Evolutionary conservation across 2,888 invertebrate species (phyloP).

Genomic region (Leptothorax acervorum): DNA sequence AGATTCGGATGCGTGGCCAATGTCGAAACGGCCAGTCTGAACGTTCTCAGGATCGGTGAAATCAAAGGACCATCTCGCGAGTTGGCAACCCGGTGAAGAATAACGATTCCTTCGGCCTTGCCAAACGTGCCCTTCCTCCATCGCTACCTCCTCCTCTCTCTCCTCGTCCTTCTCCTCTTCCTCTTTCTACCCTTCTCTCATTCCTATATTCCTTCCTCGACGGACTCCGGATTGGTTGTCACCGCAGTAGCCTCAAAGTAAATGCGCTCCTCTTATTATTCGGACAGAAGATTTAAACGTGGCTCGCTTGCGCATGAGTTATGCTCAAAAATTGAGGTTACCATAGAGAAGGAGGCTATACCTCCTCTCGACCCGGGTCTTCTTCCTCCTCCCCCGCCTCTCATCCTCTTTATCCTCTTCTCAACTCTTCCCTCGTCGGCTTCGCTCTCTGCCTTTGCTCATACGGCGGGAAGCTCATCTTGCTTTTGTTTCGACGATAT

Average conservation of each 20-base stretch:
- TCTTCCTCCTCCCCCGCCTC: neutral
- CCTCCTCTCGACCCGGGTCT: conserved; percentile 51
- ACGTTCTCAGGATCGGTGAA: conserved; percentile 74
- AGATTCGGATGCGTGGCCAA: neutral
- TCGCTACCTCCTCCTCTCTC: conserved; percentile 45
- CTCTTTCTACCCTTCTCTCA: conserved; percentile 24
- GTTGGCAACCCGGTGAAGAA: conserved; percentile 75
- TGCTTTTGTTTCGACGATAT: conserved; percentile 79
- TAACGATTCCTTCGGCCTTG: conserved; percentile 81
- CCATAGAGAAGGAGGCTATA: conserved; percentile 70
- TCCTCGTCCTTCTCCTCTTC: neutral
- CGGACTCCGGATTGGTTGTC: conserved; percentile 79
- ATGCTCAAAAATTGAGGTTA: conserved; percentile 82
- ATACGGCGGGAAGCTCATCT: conserved; percentile 52
- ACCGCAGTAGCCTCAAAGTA: conserved; percentile 81
- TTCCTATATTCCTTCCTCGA: conserved; percentile 66
- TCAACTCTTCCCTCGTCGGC: conserved; percentile 61
- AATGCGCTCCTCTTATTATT: conserved; percentile 82
- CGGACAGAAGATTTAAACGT: conserved; percentile 82
- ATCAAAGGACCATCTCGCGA: conserved; percentile 76
- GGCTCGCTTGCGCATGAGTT: conserved; percentile 80
- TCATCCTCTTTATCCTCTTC: conserved; percentile 25
- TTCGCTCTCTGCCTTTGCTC: conserved; percentile 54
- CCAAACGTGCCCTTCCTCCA: conserved; percentile 72
- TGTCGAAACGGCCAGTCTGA: conserved; percentile 34